These are phyloP conservation scores for Cloeon dipterum DNA, from an alignment of 2,888 invertebrate genomes.

Conservation along the genomic window DNA sequence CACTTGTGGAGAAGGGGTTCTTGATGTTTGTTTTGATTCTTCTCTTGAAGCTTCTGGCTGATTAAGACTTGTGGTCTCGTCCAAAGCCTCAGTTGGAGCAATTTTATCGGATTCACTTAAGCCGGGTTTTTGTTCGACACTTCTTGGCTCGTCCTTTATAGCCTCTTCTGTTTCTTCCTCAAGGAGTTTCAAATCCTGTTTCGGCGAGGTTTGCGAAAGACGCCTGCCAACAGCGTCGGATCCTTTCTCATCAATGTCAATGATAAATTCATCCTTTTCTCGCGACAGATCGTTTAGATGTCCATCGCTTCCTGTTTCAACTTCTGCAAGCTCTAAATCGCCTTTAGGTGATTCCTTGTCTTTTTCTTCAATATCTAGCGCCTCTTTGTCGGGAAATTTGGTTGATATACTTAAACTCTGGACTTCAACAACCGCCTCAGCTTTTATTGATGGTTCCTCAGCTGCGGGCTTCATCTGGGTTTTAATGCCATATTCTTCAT, in stretches of 20 bases:
- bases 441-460: too few relatives aligned
- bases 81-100: background rate
- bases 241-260: background rate
- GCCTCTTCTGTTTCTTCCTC: background rate
- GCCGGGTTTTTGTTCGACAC: background rate
- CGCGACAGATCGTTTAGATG: background rate
- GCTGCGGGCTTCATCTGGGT: too few relatives aligned
- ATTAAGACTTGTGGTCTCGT: background rate
- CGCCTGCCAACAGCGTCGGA: background rate
- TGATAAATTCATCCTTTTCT: background rate
- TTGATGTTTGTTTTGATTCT: slow-evolving; percentile 2
- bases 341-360: background rate
- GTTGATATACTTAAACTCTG: too few relatives aligned
- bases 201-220: background rate
- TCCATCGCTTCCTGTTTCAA: background rate
- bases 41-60: background rate
- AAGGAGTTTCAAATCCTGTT: too few relatives aligned
- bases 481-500: too few relatives aligned
- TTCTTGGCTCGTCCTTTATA: background rate
- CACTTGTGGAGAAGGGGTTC: too few relatives aligned
- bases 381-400: too few relatives aligned
- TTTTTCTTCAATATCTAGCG: background rate
- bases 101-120: background rate
- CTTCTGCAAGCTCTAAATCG: background rate
- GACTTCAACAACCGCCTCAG: too few relatives aligned